A percentile compares a stretch with the other conserved stretches of the same genome.
phyloP scores from a whole-genome alignment of 2,797 vertebrate species.

The Garrulus glandarius region DNA sequence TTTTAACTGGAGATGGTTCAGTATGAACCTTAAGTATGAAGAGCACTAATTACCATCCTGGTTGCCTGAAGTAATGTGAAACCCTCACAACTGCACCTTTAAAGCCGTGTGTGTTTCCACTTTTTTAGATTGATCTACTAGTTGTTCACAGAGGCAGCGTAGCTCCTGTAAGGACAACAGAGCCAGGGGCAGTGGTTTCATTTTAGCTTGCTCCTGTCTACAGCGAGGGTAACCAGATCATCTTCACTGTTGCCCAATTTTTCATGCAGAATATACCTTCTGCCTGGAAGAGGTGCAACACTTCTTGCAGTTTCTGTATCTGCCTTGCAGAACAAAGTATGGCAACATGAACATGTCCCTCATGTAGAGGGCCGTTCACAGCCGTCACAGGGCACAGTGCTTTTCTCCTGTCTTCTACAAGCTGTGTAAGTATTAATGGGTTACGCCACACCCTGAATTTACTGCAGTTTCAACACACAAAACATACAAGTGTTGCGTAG shows the following conservation, averaged over 20 bases:
- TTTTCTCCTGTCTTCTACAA: neutral
- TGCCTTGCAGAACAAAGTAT: neutral
- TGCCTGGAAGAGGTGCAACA: neutral
- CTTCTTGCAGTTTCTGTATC: neutral
- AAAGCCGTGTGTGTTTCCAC: neutral
- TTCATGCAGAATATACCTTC: neutral
- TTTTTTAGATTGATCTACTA: neutral
- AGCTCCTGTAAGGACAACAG: neutral
- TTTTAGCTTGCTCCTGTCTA: neutral
- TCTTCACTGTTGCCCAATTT: neutral
- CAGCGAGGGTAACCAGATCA: neutral
- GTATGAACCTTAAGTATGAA: neutral
- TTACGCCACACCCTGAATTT: neutral
- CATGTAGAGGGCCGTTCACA: neutral
- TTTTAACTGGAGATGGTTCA: neutral
- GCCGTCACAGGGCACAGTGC: neutral
- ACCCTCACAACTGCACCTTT: neutral
- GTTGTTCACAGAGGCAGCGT: neutral
- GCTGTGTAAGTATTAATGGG: neutral
- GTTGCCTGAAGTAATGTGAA: neutral
- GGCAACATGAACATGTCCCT: neutral
- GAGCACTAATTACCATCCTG: neutral
- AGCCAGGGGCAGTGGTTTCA: neutral
- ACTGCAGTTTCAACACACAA: neutral
- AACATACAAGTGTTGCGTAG: accelerated